Evolutionary conservation across 2,888 invertebrate genomes (phyloP).

Genomic region (Thymelicus lineola): DNA sequence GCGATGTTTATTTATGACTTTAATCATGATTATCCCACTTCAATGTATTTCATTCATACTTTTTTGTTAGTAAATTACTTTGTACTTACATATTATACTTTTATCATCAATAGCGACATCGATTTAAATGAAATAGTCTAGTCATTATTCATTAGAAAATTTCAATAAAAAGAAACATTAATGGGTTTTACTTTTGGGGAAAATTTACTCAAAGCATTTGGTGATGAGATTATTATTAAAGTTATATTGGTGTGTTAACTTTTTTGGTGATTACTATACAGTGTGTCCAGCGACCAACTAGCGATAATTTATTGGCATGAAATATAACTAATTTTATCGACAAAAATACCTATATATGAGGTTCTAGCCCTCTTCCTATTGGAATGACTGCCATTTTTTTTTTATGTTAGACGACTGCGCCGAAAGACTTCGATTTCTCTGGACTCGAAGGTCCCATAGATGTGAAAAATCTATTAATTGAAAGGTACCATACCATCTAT

Average conservation of each 20-base stretch:
- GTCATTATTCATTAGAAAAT: slow-evolving; percentile 25
- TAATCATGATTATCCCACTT: slow-evolving; percentile 27
- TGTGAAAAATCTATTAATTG: no score
- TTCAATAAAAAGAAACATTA: not conserved
- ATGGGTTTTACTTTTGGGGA: not conserved
- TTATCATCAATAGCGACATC: slow-evolving; percentile 14
- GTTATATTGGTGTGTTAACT: not conserved
- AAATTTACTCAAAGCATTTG: not conserved
- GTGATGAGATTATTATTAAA: not conserved
- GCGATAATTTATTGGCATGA: no score
- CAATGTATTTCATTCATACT: slow-evolving; percentile 3
- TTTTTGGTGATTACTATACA: not conserved
- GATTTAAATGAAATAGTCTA: slow-evolving; percentile 28
- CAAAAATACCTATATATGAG: no score
- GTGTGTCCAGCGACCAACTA: no score
- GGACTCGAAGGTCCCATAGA: no score
- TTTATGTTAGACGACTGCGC: no score
- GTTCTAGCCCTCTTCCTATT: no score
- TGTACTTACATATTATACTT: slow-evolving; percentile 21
- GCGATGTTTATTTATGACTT: slow-evolving; percentile 42
- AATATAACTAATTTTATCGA: no score
- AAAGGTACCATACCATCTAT: no score
- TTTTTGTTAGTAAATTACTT: slow-evolving; percentile 12
- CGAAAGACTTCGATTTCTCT: no score
- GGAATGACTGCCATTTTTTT: no score